Evolutionary conservation across 2,888 invertebrate genomes (phyloP), one percentile per base, ranked within the genome.

Genomic region (Xanthia icteritia): DNA sequence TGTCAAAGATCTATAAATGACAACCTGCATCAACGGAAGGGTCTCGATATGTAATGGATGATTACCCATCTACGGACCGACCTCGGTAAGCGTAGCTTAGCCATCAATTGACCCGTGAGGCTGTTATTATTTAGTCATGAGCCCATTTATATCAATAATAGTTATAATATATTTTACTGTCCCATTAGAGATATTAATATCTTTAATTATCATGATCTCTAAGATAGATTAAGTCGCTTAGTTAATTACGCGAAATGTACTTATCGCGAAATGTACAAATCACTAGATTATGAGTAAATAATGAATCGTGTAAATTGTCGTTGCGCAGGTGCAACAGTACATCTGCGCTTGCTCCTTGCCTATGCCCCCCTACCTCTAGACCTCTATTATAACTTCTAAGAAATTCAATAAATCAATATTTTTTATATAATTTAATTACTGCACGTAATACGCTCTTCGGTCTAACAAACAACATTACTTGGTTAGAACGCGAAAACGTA

Each of bases 291-390:
- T 89, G 83, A 88, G 84, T 91, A 84, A 89, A 90, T 83, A 92
- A 92, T 91, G 89, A 91, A 91, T 91, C 89, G 90, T 91, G 89
- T 90, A 91, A 91, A 91, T 91, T 93, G 93, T 92, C 90, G 83
- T 88, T 88, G 90, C 91, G 93, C 95, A 95, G 95, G 95, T 95
- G 95, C 93, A 92, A 90, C 88, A 88, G 88, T 92, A 92, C 95
- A 95, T 95, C 95, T 95, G 95, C 95, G 91, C 92, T 76, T 80
- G 88, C 90, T 90, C 88, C 88, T 87, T 90, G 89, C 56, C 56
- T 13, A 56, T 11, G 9, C 39, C n/a, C n/a, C 89, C 90, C 90
- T 90, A 90, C 90, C 89, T 91, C 88, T 86, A 88, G 86, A 87
- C 85, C 85, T 87, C 67, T 51, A 77, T 73, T 71, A 87, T 79